A percentile compares a stretch with the other conserved stretches of the same genome.
Conservation (phyloP, 2,888 invertebrate species). For the Epinotia ramella region DNA sequence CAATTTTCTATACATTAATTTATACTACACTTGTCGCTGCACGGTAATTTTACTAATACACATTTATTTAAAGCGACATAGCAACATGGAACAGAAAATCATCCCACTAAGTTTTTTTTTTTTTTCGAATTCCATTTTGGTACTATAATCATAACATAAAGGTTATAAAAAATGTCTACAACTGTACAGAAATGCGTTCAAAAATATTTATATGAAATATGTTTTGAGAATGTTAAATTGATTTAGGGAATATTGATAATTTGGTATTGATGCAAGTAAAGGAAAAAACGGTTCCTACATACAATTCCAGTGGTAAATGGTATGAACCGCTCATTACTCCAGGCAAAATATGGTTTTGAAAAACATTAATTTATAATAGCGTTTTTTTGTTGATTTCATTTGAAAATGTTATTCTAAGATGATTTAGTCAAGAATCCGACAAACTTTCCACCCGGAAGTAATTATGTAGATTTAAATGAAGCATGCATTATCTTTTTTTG, state of each 20-base stretch:
- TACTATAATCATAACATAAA: conserved; percentile 42
- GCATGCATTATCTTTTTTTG: no score
- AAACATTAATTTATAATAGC: no score
- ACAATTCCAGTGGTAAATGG: background rate
- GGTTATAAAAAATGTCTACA: conserved; percentile 13
- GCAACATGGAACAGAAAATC: conserved; percentile 38
- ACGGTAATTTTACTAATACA: conserved; percentile 50
- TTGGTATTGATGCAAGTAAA: conserved; percentile 30
- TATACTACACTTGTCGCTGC: conserved; percentile 64
- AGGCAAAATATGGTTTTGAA: no score
- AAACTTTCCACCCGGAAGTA: no score
- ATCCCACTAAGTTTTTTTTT: conserved; percentile 51
- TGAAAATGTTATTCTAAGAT: no score
- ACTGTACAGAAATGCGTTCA: conserved; percentile 40
- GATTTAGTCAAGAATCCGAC: no score
- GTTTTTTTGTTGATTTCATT: no score
- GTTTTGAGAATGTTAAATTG: conserved; percentile 30
- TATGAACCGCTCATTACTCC: no score
- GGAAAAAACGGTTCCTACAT: background rate
- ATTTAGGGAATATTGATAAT: conserved; percentile 23
- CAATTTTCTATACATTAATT: conserved; percentile 75
- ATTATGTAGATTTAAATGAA: no score
- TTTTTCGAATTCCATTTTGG: conserved; percentile 48
- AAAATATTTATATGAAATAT: conserved; percentile 40
- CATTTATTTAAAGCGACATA: conserved; percentile 55